Base-by-base conservation (phyloP, 2,888 invertebrate species). In the Leptothorax acervorum region DNA sequence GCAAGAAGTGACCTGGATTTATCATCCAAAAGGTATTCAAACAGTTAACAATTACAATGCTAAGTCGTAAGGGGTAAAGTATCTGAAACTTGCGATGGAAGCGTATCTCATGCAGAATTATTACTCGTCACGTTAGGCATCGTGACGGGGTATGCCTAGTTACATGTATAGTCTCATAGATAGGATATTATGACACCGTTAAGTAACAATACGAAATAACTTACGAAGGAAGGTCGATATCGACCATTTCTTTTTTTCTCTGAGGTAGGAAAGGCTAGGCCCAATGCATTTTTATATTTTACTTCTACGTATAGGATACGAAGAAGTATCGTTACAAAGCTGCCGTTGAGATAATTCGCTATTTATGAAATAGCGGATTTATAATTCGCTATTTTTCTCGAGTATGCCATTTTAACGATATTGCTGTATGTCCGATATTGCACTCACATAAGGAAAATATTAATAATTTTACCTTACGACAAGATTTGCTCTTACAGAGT, bases 231-330 rank as follows among this genome's bases (percentile, higher is more conserved):
- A 83, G 51, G 5, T 65, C 74, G 65, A 75, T 42, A 83, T 62
- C 55, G 60, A 55, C 48, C 9, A n/a, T 63, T 60, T 57, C 11
- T 63, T 60, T 62, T 62, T 45, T 53, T 66, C 48, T 42, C 6
- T 55, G 45, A 82, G 6, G 35, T 57, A 39, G 57, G 3, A 82
- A 60, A 57, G 60, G 73, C 12, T 63, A 73, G 73, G 53, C 48
- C 53, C 78, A 66, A 83, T 85, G 84, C 86, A 88, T 89, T 91
- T 91, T 87, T 88, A 88, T 91, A 90, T 86, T 84, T 87, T 85
- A 85, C 83, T 88, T 89, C 87, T 86, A 87, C 71, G 81, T 55
- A 45, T 86, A 55, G 71, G 53, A 83, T 84, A 76, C 60, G 73
- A 83, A 65, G 18, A 23, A 74, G 35, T 68, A 62, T 53, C 18